A percentile compares a stretch with the other conserved stretches of the same genome.
These are phyloP conservation scores for Branchipolynoe longqiensis DNA, from an alignment of 2,888 invertebrate species.

Conservation along the genomic window DNA sequence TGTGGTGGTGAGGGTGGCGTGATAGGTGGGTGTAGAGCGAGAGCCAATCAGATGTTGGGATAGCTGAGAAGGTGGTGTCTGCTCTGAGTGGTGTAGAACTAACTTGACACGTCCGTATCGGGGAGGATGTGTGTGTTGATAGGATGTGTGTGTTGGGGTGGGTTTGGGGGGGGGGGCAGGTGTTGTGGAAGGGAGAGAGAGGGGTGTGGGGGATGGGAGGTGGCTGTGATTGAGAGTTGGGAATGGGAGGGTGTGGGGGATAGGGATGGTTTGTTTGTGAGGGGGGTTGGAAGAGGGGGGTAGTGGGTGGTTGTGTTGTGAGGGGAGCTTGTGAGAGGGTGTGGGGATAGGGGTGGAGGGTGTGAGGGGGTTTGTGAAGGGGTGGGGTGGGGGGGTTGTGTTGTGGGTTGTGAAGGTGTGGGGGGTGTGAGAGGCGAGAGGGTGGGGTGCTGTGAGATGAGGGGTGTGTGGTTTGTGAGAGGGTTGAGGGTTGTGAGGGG, in stretches of 20 bases:
- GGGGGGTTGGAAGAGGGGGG: background rate
- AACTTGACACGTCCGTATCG: background rate
- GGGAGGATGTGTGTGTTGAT: background rate
- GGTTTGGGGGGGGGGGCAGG: background rate
- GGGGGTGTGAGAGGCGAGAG: background rate
- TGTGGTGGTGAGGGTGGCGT: too few species aligned
- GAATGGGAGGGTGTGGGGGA: background rate
- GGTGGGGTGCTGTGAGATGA: background rate
- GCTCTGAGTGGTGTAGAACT: constrained; percentile 7
- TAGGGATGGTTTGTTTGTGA: background rate
- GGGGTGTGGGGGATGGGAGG: background rate
- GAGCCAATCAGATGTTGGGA: constrained; percentile 30
- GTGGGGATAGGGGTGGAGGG: background rate
- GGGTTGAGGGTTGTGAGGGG: background rate
- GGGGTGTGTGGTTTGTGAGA: background rate
- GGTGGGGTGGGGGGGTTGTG: background rate
- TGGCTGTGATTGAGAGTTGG: constrained; percentile 19
- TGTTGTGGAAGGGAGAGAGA: background rate
- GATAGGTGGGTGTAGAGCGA: constrained; percentile 20
- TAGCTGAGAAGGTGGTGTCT: constrained; percentile 12
- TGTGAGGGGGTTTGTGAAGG: background rate
- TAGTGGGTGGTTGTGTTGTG: background rate
- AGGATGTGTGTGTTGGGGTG: background rate
- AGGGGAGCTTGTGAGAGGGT: background rate
- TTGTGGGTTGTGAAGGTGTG: background rate